Conservation (phyloP, 2,113 vertebrate species). For the Python bivittatus region DNA sequence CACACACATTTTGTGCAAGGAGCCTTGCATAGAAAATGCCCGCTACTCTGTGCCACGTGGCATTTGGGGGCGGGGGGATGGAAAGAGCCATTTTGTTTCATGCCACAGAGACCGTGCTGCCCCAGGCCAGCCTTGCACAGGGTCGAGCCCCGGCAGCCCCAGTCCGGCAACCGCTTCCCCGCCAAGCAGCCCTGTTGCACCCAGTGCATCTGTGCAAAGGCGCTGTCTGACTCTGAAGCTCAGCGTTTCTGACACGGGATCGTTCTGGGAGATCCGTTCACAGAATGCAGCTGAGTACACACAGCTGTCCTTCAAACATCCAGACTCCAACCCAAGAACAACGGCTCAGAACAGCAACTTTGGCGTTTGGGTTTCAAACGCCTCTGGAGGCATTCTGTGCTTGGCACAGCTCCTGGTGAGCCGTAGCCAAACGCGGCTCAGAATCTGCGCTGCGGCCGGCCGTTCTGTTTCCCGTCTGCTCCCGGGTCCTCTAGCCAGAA, state of each 20-base stretch:
- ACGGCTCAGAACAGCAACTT: not conserved
- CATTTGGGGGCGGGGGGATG: constrained; percentile 8
- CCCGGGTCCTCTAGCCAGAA: not conserved
- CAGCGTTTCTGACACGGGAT: not conserved
- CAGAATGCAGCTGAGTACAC: constrained; percentile 3
- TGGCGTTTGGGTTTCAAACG: not conserved
- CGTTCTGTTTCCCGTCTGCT: not conserved
- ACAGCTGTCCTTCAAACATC: constrained; percentile 12
- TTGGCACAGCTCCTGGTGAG: not conserved
- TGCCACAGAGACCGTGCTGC: not conserved
- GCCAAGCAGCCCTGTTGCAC: not conserved
- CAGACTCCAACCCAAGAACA: not conserved
- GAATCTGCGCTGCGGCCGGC: not conserved
- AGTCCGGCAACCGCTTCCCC: not conserved
- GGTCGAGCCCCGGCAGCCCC: too few species aligned
- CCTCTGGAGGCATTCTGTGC: not conserved
- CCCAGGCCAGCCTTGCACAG: not conserved
- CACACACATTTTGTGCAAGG: not conserved
- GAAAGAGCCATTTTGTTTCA: not conserved
- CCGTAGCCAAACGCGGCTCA: not conserved
- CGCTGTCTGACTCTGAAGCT: not conserved
- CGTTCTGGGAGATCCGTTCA: not conserved
- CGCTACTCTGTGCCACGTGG: constrained; percentile 28
- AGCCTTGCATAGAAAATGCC: not conserved
- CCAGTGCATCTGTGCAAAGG: not conserved